Evolutionary conservation across 53 echinoderm and acorn worm genomes (phyloP).

Genomic region (Stichopus horrens): DNA sequence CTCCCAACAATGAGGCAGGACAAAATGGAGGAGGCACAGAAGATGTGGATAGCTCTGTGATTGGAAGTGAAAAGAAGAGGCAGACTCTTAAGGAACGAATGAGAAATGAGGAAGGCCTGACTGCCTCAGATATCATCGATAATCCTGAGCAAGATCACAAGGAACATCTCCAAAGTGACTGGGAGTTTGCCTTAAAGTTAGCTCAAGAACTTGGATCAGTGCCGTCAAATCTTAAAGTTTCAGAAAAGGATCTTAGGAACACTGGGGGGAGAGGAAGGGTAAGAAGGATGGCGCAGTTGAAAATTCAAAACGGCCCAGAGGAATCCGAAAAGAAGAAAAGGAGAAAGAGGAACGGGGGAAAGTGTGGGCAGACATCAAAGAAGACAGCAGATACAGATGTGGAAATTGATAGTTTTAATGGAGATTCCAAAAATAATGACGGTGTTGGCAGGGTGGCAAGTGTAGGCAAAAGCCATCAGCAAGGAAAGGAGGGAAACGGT

Average conservation of each 20-base stretch:
- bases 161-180: constrained; percentile 75
- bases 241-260: not conserved
- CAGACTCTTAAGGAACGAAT: constrained; percentile 17
- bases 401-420: constrained; percentile 10
- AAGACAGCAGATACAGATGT: not conserved
- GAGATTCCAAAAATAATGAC: constrained; percentile 10
- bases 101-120: constrained; percentile 20
- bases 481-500: constrained; percentile 17
- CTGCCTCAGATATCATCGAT: not conserved
- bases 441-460: not conserved
- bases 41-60: constrained; percentile 1
- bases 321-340: not conserved
- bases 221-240: constrained; percentile 62
- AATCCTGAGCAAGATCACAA: constrained; percentile 37
- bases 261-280: not conserved
- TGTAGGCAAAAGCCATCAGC: not conserved
- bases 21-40: not conserved
- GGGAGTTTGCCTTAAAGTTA: constrained; percentile 84
- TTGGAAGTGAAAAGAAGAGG: constrained; percentile 1
- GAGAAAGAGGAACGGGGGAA: not conserved
- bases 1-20: not conserved
- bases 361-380: not conserved
- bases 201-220: constrained; percentile 84
- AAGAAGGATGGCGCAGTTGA: constrained; percentile 32
- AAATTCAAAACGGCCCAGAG: constrained; percentile 31